These are phyloP conservation scores for Brachyistius frenatus DNA, from an alignment of 2,113 vertebrate genomes.

Conservation along the genomic window DNA sequence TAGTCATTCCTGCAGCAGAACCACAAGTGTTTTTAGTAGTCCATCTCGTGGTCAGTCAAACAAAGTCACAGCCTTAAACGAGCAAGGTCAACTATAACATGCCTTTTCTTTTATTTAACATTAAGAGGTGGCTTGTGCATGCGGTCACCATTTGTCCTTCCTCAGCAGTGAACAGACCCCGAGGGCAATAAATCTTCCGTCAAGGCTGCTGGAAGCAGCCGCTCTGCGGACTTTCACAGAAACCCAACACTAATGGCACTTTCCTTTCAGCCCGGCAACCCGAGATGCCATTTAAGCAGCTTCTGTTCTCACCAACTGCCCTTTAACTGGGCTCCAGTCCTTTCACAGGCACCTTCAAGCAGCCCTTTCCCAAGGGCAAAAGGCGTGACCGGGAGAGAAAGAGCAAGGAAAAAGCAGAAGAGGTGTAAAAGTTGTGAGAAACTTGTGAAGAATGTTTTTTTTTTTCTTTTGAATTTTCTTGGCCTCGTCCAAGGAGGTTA, in stretches of 20 bases:
- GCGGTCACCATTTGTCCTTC: conserved; percentile 17
- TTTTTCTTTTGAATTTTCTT: neutral
- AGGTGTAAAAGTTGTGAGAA: neutral
- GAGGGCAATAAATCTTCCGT: conserved; percentile 43
- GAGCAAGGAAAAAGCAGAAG: neutral
- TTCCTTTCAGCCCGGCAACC: conserved; percentile 63
- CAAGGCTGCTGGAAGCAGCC: conserved; percentile 38
- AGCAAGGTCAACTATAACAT: neutral
- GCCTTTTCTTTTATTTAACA: neutral
- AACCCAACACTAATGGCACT: conserved; percentile 70
- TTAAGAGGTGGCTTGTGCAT: neutral
- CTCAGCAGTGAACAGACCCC: neutral
- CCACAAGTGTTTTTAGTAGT: conserved; percentile 1
- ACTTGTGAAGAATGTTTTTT: neutral
- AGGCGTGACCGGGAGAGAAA: neutral
- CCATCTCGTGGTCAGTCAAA: conserved; percentile 10
- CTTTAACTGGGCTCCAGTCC: conserved; percentile 47
- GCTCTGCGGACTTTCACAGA: conserved; percentile 63
- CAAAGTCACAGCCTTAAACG: neutral
- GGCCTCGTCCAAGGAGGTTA: neutral
- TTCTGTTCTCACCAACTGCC: conserved; percentile 55
- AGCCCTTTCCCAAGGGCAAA: neutral
- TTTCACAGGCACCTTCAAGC: neutral
- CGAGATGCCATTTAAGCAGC: conserved; percentile 59
- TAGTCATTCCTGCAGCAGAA: neutral